Evolutionary conservation across 2,888 invertebrate genomes (phyloP).

Genomic region (Venusia cambrica): DNA sequence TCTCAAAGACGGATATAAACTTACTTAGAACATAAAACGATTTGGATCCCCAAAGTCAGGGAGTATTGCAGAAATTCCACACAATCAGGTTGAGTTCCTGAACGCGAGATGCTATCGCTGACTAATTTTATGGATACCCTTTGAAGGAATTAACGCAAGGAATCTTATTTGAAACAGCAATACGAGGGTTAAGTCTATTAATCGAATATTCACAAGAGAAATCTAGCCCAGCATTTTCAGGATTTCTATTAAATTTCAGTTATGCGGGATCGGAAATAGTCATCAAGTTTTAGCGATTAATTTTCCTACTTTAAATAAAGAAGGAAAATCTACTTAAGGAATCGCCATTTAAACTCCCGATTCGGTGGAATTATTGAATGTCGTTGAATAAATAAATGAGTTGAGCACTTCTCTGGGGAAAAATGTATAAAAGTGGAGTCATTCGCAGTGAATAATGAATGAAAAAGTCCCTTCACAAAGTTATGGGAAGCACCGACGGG

Average conservation of each 20-base stretch:
- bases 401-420: conserved; percentile 54
- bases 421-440: conserved; percentile 64
- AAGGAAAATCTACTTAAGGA: conserved; percentile 30
- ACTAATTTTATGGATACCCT: conserved; percentile 46
- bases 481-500: conserved; percentile 41
- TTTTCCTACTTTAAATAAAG: conserved; percentile 28
- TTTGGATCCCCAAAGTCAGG: too few relatives aligned
- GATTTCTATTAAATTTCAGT: conserved; percentile 6
- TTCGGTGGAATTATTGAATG: conserved; percentile 47
- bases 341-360: conserved; percentile 37
- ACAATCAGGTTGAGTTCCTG: too few relatives aligned
- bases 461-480: conserved; percentile 49
- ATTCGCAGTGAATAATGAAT: conserved; percentile 73
- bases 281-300: conserved; percentile 9
- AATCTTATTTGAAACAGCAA: conserved; percentile 38
- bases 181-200: conserved; percentile 6
- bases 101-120: too few relatives aligned
- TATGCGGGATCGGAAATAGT: conserved; percentile 12
- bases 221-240: conserved; percentile 10
- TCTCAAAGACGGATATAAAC: too few relatives aligned
- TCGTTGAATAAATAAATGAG: conserved; percentile 65
- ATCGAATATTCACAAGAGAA: conserved; percentile 4
- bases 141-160: conserved; percentile 45
- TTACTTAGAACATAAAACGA: conserved; percentile 32
- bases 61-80: too few relatives aligned